Base-by-base conservation (phyloP, 1,140 invertebrate species). In the Holotrichia oblita region DNA sequence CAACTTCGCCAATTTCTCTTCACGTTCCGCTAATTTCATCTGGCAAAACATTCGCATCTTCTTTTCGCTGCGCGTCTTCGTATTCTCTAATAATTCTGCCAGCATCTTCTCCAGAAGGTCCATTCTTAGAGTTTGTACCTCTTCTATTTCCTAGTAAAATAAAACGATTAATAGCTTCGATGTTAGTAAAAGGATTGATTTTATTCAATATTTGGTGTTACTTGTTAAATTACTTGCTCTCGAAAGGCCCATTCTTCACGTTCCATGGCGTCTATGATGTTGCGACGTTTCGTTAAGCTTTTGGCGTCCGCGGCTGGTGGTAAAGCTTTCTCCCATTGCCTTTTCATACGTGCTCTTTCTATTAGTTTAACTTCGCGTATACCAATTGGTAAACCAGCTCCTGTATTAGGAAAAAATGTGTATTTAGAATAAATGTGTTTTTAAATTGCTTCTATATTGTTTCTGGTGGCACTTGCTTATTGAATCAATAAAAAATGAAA, bases 231-330 rank as follows among this genome's bases (percentile, higher is more conserved):
- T 86, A 91, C 91, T 41, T 88, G 84, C 84, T 94, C 92, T 80
- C 92, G 86, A 74, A 91, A 89, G 2, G 89, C 87, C 93, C 92
- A 93, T 84, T 93, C 90, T 40, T 91, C 89, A 44, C 87, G 84
- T 84, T 93, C 92, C 79, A 93, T 88, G 17, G 90, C 89, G 73
- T 89, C 89, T 84, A 93, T 89, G 80, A 92, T 90, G 78, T 86
- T 87, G 27, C 87, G 84, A 59, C 90, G 85, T 74, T 88, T 88
- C 81, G 90, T 88, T 14, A 91, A 87, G 80, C 91, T 90, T 24
- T 84, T 82, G 2, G 84, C 77, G 34, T 89, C 88, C 83, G 40
- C 75, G 12, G 42, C 78, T 0, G 61, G 79, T 2, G 79, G 79
- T 34, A 92, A 83, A 59, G 86, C 83, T 20, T 88, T 83, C 83